phyloP scores from a whole-genome alignment of 2,888 invertebrate genomes.

The Amphimallon solstitiale region DNA sequence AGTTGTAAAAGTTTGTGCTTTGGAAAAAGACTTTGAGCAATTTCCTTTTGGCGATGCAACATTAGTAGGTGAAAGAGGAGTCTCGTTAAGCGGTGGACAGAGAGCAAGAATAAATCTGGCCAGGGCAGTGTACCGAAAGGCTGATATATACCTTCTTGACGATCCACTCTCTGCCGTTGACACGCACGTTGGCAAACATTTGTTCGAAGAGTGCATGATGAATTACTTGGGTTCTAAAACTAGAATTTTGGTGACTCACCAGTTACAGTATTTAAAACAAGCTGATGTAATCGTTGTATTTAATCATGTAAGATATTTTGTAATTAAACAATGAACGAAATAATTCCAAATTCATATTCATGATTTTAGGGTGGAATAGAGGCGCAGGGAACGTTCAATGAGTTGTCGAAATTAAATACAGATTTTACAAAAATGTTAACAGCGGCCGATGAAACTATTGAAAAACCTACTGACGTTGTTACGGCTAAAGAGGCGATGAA shows the following conservation, averaged over 20 bases:
- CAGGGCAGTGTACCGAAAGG: slow-evolving; percentile 79
- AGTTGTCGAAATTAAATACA: slow-evolving; percentile 68
- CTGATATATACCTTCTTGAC: slow-evolving; percentile 80
- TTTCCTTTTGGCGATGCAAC: slow-evolving; percentile 67
- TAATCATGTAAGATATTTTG: slow-evolving; percentile 62
- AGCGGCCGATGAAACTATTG: slow-evolving; percentile 47
- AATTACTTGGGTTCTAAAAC: slow-evolving; percentile 68
- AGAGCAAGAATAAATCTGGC: slow-evolving; percentile 82
- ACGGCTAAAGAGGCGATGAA: slow-evolving; percentile 19
- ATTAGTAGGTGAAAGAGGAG: slow-evolving; percentile 77
- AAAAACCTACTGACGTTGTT: slow-evolving; percentile 54
- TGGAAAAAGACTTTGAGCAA: slow-evolving; percentile 72
- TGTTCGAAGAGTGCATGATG: slow-evolving; percentile 79
- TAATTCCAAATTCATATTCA: slow-evolving; percentile 43
- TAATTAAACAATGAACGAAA: background rate
- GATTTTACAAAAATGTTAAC: slow-evolving; percentile 67
- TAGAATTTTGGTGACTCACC: slow-evolving; percentile 76
- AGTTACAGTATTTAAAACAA: slow-evolving; percentile 71
- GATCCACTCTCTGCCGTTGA: slow-evolving; percentile 86
- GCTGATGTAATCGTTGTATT: slow-evolving; percentile 68
- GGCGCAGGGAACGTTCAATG: slow-evolving; percentile 70
- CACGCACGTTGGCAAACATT: slow-evolving; percentile 76
- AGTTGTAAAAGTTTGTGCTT: slow-evolving; percentile 70
- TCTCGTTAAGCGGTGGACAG: slow-evolving; percentile 83
- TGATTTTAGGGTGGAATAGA: slow-evolving; percentile 66